Evolutionary conservation across 2,888 invertebrate genomes (phyloP), one percentile per base, ranked within the genome.

Genomic region (Alviniconcha strummeri): DNA sequence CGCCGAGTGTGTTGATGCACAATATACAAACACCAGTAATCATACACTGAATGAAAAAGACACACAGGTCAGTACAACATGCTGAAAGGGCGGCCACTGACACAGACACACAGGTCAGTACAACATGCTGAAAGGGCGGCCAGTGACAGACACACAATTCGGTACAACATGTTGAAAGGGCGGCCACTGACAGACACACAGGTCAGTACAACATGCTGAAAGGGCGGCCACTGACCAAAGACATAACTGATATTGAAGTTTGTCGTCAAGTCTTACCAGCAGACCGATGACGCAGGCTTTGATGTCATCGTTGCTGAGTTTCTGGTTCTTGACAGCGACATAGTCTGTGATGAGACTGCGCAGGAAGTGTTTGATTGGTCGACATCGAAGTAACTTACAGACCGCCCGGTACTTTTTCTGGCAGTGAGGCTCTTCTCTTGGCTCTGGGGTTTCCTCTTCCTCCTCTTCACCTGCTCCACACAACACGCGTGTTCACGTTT

Each of bases 241-340:
- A 36, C 36, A 36, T 1, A 36, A 3, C 36, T 36, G 36, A 36
- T 36, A 36, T 36, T 36, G 36, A 3, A 36, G 36, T 36, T 36
- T 36, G 36, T 36, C 36, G 71, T 71, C n/a, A 9, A 64, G n/a
- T 52, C 85, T 84, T 83, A 89, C 89, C 86, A 88, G 74, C 0
- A 89, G 75, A 5, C 88, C 89, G 55, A 88, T 89, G n/a, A 87
- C 87, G 77, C 87, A 87, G 3, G 89, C 89, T 74, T 89, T 89
- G 36, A 86, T 84, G 77, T 89, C 89, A 54, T 86, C 85, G 7
- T 69, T 82, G 8, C 80, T 80, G 3, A 90, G 78, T 8, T 82
- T 81, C 19, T 84, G 83, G 5, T 85, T 85, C 60, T 87, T 87
- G 17, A 89, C 84, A 5, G 78, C 60, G 11, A 89, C 60, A 56